A percentile compares a stretch with the other conserved stretches of the same genome.
Conservation (phyloP, 1,140 invertebrate genomes). For the Glossosoma conforme region DNA sequence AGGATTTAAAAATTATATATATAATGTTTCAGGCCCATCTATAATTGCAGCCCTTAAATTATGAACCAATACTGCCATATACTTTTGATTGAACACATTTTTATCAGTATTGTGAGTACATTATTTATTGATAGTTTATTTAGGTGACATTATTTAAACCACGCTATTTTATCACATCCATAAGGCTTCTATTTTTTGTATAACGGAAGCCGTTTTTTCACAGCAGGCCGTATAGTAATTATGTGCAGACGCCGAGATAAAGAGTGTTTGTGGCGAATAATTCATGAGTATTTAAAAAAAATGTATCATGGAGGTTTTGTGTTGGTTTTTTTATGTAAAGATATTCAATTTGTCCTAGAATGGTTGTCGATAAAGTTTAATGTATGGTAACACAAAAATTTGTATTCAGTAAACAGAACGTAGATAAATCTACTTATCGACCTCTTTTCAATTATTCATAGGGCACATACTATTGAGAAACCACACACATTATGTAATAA, state of each 20-base stretch:
- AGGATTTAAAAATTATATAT: too few relatives aligned
- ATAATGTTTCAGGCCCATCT: too few relatives aligned
- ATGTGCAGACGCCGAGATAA: not conserved
- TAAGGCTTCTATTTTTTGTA: not conserved
- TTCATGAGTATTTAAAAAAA: constrained; percentile 20
- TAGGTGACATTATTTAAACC: constrained; percentile 4
- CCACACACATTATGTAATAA: too few relatives aligned
- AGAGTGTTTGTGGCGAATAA: constrained; percentile 12
- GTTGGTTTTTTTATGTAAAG: constrained; percentile 22
- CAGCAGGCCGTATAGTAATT: constrained; percentile 3
- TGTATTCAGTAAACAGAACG: constrained; percentile 27
- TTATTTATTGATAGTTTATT: not conserved
- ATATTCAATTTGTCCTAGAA: constrained; percentile 19
- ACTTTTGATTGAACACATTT: too few relatives aligned
- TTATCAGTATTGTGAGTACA: too few relatives aligned
- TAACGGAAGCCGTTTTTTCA: constrained; percentile 8
- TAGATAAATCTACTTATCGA: constrained; percentile 27
- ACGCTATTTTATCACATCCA: not conserved
- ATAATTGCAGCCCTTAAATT: too few relatives aligned
- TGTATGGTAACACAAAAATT: constrained; percentile 30
- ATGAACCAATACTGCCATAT: too few relatives aligned
- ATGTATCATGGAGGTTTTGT: constrained; percentile 17
- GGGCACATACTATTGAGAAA: too few relatives aligned
- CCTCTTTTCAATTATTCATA: constrained; percentile 26
- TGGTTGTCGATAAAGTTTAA: constrained; percentile 23